Percentiles rank a stretch among this genome's conserved stretches.
Conservation (phyloP, 2,888 invertebrate species). For the Troides aeacus region DNA sequence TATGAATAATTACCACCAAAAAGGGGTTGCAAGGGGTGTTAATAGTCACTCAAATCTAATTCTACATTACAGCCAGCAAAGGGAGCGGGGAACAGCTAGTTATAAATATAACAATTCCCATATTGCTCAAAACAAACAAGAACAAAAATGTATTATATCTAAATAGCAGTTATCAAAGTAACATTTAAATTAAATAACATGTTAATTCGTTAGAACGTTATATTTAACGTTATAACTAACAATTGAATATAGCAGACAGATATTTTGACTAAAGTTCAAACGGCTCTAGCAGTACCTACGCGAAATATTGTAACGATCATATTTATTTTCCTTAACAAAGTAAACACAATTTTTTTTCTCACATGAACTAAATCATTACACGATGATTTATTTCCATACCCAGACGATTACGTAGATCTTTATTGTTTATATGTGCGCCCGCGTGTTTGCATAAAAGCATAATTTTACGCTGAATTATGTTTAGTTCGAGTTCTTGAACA, state of each 20-base stretch:
- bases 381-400: background rate
- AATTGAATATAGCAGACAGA: background rate
- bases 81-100: too few relatives aligned
- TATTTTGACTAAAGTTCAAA: background rate
- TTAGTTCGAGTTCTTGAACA: background rate
- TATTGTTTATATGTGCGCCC: background rate
- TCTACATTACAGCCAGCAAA: too few relatives aligned
- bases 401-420: conserved; percentile 1
- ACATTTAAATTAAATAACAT: conserved; percentile 23
- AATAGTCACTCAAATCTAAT: too few relatives aligned
- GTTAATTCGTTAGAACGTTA: conserved; percentile 16
- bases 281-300: background rate
- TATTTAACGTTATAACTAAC: conserved; percentile 6
- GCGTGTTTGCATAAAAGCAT: conserved; percentile 3
- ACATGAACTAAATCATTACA: too few relatives aligned
- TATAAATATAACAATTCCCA: background rate
- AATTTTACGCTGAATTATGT: background rate
- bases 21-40: too few relatives aligned
- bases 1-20: too few relatives aligned
- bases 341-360: too few relatives aligned
- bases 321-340: too few relatives aligned
- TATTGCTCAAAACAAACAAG: conserved; percentile 7
- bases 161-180: conserved; percentile 24
- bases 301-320: too few relatives aligned
- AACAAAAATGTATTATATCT: conserved; percentile 11